Conservation (phyloP, 2,113 vertebrate species). For the Hypocryptadius cinnamomeus region DNA sequence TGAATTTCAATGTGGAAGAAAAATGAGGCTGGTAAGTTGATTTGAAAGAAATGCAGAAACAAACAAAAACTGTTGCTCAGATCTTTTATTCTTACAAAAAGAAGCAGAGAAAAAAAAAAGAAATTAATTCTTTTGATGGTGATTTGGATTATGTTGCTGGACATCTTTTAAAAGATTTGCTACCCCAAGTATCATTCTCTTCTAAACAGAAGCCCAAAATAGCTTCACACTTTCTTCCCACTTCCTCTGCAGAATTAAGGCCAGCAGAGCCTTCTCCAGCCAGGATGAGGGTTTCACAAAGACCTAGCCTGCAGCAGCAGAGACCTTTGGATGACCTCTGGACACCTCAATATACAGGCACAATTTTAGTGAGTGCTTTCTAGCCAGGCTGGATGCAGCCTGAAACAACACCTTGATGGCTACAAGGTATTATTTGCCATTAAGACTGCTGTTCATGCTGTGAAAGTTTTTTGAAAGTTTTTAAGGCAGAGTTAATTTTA, state of each 20-base stretch:
- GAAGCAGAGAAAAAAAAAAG: neutral
- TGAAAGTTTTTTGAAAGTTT: neutral
- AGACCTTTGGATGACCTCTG: neutral
- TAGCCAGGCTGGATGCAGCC: neutral
- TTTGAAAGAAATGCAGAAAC: neutral
- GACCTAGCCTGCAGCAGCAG: neutral
- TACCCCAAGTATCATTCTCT: neutral
- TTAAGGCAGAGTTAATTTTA: neutral
- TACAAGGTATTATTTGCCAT: neutral
- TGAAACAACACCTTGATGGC: neutral
- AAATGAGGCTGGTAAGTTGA: neutral
- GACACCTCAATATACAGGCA: neutral
- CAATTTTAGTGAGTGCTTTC: neutral
- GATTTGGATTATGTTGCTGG: conserved; percentile 3
- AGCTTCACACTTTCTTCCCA: neutral
- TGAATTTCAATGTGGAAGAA: neutral
- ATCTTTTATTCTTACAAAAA: neutral
- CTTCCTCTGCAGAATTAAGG: neutral
- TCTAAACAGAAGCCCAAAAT: neutral
- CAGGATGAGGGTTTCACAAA: neutral
- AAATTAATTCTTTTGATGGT: neutral
- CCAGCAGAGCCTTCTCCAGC: neutral
- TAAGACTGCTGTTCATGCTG: neutral
- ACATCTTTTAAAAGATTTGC: neutral
- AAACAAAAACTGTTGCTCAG: neutral